phyloP scores from a whole-genome alignment of 2,888 invertebrate species.

The Ecliptopera silaceata region DNA sequence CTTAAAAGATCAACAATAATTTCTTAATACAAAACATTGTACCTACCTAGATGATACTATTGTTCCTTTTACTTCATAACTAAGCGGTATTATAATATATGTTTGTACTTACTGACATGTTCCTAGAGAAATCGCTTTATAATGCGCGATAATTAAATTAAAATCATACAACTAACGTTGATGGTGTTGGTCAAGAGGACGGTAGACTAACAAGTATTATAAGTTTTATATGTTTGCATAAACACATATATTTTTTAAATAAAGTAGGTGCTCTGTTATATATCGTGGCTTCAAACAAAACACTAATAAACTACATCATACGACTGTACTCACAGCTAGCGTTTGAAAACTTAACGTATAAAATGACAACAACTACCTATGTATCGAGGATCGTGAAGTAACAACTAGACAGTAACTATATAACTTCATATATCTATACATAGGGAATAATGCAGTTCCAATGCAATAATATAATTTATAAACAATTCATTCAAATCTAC shows the following conservation, averaged over 20 bases:
- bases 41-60: conserved; percentile 14
- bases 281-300: conserved; percentile 16
- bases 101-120: conserved; percentile 37
- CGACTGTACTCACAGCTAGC: conserved; percentile 58
- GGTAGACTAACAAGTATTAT: conserved; percentile 29
- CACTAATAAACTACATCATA: conserved; percentile 11
- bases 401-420: conserved; percentile 62
- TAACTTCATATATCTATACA: conserved; percentile 55
- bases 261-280: not conserved
- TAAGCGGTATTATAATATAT: conserved; percentile 37
- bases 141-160: conserved; percentile 1
- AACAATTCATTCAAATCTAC: conserved; percentile 67
- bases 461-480: conserved; percentile 53
- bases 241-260: conserved; percentile 15
- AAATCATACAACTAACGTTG: conserved; percentile 15
- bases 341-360: conserved; percentile 63
- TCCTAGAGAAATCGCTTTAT: conserved; percentile 28
- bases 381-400: conserved; percentile 59
- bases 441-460: conserved; percentile 60
- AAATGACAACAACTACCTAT: conserved; percentile 60
- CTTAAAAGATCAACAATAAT: not conserved
- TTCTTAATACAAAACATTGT: conserved; percentile 6
- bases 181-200: conserved; percentile 33
- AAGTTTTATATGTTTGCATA: conserved; percentile 12
- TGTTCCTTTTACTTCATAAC: conserved; percentile 18